Percentiles rank a stretch among this genome's conserved stretches.
These are phyloP conservation scores for Lycaena phlaeas DNA, from an alignment of 2,888 invertebrate genomes.

Conservation along the genomic window DNA sequence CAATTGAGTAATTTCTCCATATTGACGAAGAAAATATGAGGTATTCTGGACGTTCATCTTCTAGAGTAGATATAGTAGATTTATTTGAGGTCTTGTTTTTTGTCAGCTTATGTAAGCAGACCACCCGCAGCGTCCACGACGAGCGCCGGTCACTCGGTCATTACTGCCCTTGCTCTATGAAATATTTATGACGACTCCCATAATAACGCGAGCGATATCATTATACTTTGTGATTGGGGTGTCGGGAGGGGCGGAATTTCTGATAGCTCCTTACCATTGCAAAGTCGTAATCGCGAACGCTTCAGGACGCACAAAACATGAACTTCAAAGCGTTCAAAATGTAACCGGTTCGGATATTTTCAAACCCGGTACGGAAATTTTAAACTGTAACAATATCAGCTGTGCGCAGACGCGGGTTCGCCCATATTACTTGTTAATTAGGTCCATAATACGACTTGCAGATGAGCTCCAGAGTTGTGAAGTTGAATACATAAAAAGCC, in stretches of 20 bases:
- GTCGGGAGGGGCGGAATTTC: slow-evolving; percentile 71
- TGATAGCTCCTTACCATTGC: slow-evolving; percentile 71
- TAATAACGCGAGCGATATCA: slow-evolving; percentile 71
- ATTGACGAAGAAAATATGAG: too few species aligned
- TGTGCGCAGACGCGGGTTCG: slow-evolving; percentile 73
- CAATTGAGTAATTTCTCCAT: too few species aligned
- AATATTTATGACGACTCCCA: slow-evolving; percentile 72
- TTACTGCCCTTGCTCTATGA: slow-evolving; percentile 68
- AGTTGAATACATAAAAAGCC: slow-evolving; percentile 80
- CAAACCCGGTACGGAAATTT: slow-evolving; percentile 27
- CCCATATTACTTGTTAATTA: slow-evolving; percentile 93
- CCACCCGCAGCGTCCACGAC: slow-evolving; percentile 25
- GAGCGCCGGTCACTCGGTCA: slow-evolving; percentile 65
- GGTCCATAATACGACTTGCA: slow-evolving; percentile 92
- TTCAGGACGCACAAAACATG: slow-evolving; percentile 31
- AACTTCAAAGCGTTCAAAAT: slow-evolving; percentile 45
- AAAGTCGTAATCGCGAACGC: slow-evolving; percentile 56
- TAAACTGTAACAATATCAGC: slow-evolving; percentile 23
- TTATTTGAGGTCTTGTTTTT: slow-evolving; percentile 11
- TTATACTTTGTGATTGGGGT: slow-evolving; percentile 76
- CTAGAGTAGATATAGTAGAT: too few species aligned
- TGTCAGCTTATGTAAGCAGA: slow-evolving; percentile 12
- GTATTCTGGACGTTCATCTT: too few species aligned
- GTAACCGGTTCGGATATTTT: slow-evolving; percentile 27
- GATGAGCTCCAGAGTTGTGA: slow-evolving; percentile 81